Evolutionary conservation across 2,113 vertebrate genomes (phyloP).

Genomic region (Muscicapa adusta): DNA sequence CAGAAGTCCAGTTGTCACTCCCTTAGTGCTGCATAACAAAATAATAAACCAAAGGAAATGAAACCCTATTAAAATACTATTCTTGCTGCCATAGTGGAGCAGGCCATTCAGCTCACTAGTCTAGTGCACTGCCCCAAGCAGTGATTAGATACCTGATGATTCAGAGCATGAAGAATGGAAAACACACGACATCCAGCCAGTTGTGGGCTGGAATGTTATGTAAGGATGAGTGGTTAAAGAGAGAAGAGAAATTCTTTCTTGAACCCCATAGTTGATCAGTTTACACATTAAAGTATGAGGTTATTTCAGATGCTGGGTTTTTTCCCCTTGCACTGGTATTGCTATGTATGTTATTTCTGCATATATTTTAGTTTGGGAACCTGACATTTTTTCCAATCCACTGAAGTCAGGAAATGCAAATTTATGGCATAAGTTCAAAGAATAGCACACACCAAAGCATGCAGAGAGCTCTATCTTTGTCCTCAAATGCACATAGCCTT

Average conservation of each 20-base stretch:
- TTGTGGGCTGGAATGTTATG: conserved; percentile 14
- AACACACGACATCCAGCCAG: conserved; percentile 43
- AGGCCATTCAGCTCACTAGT: not conserved
- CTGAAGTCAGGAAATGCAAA: conserved; percentile 23
- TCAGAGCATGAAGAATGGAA: conserved; percentile 35
- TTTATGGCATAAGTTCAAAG: not conserved
- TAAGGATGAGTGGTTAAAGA: not conserved
- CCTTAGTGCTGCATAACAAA: not conserved
- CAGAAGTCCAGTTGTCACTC: not conserved
- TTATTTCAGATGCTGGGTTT: not conserved
- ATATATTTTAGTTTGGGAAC: conserved; percentile 14
- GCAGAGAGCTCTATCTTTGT: not conserved
- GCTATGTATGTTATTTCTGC: conserved; percentile 46
- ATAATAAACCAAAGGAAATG: conserved; percentile 49
- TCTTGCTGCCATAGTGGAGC: conserved; percentile 1
- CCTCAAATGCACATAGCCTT: not conserved
- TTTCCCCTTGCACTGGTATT: not conserved
- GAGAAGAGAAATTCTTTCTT: conserved; percentile 1
- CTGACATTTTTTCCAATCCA: not conserved
- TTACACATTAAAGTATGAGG: not conserved
- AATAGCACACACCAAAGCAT: not conserved
- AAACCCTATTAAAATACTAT: conserved; percentile 63
- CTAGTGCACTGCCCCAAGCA: conserved; percentile 15
- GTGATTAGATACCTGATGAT: conserved; percentile 38
- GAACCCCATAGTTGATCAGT: not conserved